Base-by-base conservation (phyloP, 2,797 vertebrate genomes). In the Pseudomugil gertrudae region DNA sequence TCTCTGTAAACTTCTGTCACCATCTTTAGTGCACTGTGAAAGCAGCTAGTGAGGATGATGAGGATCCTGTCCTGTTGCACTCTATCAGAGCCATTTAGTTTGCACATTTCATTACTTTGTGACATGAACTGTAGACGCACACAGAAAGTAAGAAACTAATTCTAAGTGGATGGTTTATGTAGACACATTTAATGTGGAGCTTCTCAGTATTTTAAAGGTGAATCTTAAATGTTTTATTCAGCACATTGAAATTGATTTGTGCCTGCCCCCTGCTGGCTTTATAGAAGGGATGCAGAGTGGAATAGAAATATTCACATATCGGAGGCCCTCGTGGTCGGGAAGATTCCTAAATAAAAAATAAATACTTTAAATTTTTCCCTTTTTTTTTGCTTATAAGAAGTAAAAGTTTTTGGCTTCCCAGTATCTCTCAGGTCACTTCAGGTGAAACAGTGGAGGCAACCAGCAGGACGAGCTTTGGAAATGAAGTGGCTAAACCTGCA, bases 111-210 rank as follows among this genome's bases (percentile, higher is more conserved):
- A 45, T 19, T 80, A 74, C 74, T 84, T 80, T 77, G 72, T 35
- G 81, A 89, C 88, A 88, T 80, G 36, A 78, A 86, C 86, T 91
- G 88, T 89, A 90, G 90, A 89, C 3, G 43, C 52, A 4, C 38
- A 69, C 21, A 35, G 24, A 48, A 32, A 67, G 69, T 15, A 56
- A 15, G 9, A 33, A 63, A 53, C 17, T 13, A 19, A 63, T 5
- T 45, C 26, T 0, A 32, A 4, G 32, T 52, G 63, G 76, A 29
- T 47, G 71, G 30, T 33, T 33, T 6, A 45, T 36, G 14, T 62
- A 13, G 9, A n/a, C 0, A 24, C 26, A 23, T 53, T 53, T 7
- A 13, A 3, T 51, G 48, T 40, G 57, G 65, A 53, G 57, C 40
- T 17, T 23, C 27, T 9, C 36, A 53, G 29, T 57, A 3, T 63